Evolutionary conservation across 2,797 vertebrate species (phyloP).

Genomic region (Limnodromus scolopaceus): DNA sequence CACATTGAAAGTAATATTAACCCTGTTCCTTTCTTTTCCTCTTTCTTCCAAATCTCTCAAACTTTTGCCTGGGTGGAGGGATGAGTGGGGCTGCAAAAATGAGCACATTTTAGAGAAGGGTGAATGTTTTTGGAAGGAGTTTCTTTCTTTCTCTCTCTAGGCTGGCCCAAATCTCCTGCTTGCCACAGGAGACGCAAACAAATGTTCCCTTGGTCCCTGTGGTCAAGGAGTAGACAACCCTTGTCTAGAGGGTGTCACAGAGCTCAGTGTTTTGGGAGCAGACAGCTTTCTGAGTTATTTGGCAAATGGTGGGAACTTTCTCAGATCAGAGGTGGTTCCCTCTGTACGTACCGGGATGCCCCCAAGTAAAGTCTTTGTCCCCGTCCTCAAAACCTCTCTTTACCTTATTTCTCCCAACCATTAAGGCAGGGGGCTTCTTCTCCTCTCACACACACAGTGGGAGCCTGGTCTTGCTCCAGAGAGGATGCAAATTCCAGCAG

Average conservation of each 20-base stretch:
- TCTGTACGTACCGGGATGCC: not conserved
- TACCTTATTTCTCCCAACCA: not conserved
- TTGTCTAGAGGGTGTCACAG: accelerated
- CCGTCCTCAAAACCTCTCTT: not conserved
- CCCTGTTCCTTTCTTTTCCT: not conserved
- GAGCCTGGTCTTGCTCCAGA: not conserved
- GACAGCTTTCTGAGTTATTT: not conserved
- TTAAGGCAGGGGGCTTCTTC: not conserved
- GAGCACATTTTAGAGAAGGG: not conserved
- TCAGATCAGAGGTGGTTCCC: not conserved
- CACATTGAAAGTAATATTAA: no score
- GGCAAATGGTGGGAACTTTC: not conserved
- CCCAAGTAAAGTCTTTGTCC: not conserved
- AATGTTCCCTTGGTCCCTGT: not conserved
- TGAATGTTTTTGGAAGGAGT: not conserved
- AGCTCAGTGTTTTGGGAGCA: not conserved
- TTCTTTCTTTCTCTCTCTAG: not conserved
- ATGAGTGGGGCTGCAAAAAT: not conserved
- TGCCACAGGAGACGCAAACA: not conserved
- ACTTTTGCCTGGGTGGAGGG: not conserved
- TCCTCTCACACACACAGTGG: not conserved
- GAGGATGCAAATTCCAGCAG: not conserved
- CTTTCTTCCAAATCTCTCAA: not conserved
- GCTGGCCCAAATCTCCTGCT: not conserved
- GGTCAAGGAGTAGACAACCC: not conserved